phyloP scores from a whole-genome alignment of 2,797 vertebrate species.

The Hippoglossus hippoglossus region DNA sequence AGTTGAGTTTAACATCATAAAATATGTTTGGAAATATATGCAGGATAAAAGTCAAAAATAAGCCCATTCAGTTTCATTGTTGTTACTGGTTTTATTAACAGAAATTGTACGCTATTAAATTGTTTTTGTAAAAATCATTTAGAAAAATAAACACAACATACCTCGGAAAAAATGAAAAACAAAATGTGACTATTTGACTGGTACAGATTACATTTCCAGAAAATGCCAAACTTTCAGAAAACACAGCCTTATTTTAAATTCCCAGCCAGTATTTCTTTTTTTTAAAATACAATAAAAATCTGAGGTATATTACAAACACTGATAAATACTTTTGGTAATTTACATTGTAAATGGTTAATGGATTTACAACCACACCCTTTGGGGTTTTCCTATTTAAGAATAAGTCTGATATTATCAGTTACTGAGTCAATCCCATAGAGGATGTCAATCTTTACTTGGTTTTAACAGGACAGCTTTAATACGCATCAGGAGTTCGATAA shows the following conservation, averaged over 20 bases:
- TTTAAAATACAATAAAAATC: background rate
- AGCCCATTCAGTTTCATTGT: background rate
- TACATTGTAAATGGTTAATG: background rate
- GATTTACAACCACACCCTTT: background rate
- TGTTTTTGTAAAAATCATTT: constrained; percentile 27
- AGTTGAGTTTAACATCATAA: too few relatives aligned
- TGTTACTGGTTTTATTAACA: constrained; percentile 41
- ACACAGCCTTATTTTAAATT: background rate
- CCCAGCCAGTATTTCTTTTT: background rate
- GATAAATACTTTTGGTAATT: background rate
- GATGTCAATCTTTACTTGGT: background rate
- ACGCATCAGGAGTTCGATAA: background rate
- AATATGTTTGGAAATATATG: too few relatives aligned
- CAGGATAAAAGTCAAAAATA: background rate
- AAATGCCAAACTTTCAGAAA: background rate
- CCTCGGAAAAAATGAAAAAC: background rate
- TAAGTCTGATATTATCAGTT: background rate
- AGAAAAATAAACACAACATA: constrained; percentile 17
- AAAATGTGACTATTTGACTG: background rate
- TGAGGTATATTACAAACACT: background rate
- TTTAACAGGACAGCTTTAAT: background rate
- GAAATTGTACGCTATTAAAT: constrained; percentile 27
- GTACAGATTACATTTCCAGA: constrained; percentile 1
- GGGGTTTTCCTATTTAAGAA: background rate
- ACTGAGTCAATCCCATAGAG: background rate